Evolutionary conservation across 2,888 invertebrate species (phyloP), one percentile per base, ranked within the genome.

Genomic region (Sphecodes monilicornis): DNA sequence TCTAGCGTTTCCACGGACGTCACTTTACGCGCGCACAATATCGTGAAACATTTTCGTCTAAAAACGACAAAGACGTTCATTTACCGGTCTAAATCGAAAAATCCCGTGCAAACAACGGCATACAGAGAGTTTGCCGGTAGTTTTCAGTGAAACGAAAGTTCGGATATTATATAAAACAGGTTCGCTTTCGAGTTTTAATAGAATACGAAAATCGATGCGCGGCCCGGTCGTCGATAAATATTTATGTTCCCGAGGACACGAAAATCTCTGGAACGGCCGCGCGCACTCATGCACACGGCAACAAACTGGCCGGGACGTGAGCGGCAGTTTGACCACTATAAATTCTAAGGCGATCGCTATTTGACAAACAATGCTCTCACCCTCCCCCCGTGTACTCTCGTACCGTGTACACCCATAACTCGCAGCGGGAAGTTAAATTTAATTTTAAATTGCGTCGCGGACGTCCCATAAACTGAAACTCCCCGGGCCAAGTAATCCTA

Each of bases 331-430:
- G 66, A 66, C 66, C 66, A 22, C 36, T 22, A 66, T 66, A 66
- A 66, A 66, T 66, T 36, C 66, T 66, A 36, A 32, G 32, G 66
- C 41, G 68, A 69, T 66, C 66, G 66, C 32, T 66, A 22, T 66
- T 66, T 66, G 66, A 32, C 66, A 66, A 66, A 66, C 66, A 66
- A 10, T 32, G 32, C 29, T 32, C 64, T 2, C 22, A 8, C 18
- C 22, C 8, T 22, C 50, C 3, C 11, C 10, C 10, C 11, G 3
- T 60, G 60, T 22, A 36, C 22, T 6, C 32, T n/a, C 22, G 22
- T 22, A 8, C 22, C 18, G 22, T 29, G 64, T 64, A 64, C 8
- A 64, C 36, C 66, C 36, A 32, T 66, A 66, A 32, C 22, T 32
- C 22, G 66, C 22, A 0, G 29, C 64, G 5, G 36, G 66, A 66